phyloP scores from a whole-genome alignment of 2,113 vertebrate species.

The Pedionomus torquatus region DNA sequence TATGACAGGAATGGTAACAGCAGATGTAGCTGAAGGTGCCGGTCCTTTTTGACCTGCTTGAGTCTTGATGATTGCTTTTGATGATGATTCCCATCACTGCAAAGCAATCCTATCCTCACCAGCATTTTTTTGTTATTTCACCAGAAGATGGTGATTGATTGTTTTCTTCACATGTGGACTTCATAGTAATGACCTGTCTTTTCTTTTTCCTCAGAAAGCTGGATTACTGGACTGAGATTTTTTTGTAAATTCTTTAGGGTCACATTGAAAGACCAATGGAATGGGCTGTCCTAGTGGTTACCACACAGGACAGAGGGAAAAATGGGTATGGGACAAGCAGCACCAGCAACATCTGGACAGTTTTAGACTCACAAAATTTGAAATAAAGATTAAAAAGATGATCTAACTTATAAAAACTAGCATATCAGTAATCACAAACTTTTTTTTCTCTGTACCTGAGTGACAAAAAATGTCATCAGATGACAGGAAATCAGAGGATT shows the following conservation, averaged over 20 bases:
- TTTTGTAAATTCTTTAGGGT: background rate
- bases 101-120: background rate
- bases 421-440: background rate
- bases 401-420: background rate
- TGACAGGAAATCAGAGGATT: background rate
- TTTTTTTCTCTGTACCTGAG: background rate
- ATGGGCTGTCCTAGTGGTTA: background rate
- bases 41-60: background rate
- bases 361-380: background rate
- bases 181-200: background rate
- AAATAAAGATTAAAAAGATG: background rate
- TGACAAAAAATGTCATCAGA: background rate
- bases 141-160: background rate
- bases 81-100: background rate
- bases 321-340: background rate
- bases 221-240: background rate
- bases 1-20: background rate
- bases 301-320: background rate
- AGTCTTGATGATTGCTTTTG: background rate
- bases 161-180: background rate
- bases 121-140: background rate
- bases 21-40: background rate
- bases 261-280: background rate
- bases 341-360: background rate
- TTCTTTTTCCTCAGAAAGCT: background rate